These are phyloP conservation scores for Drosophila jambulina DNA, from an alignment of 1,140 invertebrate genomes.

Conservation along the genomic window DNA sequence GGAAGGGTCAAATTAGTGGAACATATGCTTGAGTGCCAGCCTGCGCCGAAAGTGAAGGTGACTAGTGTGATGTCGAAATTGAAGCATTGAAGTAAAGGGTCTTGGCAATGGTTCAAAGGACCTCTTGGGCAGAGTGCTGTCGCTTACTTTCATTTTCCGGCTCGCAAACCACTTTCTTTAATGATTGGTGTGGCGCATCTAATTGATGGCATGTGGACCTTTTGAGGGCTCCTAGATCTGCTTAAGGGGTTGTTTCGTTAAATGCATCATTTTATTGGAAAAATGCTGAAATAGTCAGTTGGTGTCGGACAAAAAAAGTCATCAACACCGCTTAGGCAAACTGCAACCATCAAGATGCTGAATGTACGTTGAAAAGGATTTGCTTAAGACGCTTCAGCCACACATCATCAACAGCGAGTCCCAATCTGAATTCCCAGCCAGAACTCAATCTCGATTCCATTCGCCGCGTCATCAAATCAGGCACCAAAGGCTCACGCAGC, in stretches of 20 bases:
- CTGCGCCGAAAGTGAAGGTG: slow-evolving; percentile 51
- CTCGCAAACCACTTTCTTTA: slow-evolving; percentile 48
- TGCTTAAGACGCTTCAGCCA: slow-evolving; percentile 42
- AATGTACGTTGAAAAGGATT: slow-evolving; percentile 62
- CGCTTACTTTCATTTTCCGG: slow-evolving; percentile 71
- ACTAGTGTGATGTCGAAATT: slow-evolving; percentile 34
- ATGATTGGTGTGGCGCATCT: slow-evolving; percentile 57
- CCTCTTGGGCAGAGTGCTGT: slow-evolving; percentile 22
- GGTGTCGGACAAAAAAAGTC: slow-evolving; percentile 48
- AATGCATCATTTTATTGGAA: slow-evolving; percentile 59
- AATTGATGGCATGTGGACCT: slow-evolving; percentile 69
- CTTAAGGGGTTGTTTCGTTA: slow-evolving; percentile 61
- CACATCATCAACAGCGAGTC: slow-evolving; percentile 50
- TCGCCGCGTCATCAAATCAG: slow-evolving; percentile 73
- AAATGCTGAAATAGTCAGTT: slow-evolving; percentile 55
- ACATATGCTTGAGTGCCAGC: slow-evolving; percentile 66
- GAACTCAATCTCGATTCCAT: slow-evolving; percentile 42
- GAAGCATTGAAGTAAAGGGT: slow-evolving; percentile 28
- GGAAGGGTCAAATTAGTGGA: slow-evolving; percentile 41
- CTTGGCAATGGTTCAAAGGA: slow-evolving; percentile 27
- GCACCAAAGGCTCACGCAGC: slow-evolving; percentile 68
- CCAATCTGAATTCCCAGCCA: slow-evolving; percentile 38
- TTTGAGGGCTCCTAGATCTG: slow-evolving; percentile 13
- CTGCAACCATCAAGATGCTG: slow-evolving; percentile 47
- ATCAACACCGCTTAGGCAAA: slow-evolving; percentile 49